Conservation (phyloP, 2,888 invertebrate species). For the Tribolium freemani region DNA sequence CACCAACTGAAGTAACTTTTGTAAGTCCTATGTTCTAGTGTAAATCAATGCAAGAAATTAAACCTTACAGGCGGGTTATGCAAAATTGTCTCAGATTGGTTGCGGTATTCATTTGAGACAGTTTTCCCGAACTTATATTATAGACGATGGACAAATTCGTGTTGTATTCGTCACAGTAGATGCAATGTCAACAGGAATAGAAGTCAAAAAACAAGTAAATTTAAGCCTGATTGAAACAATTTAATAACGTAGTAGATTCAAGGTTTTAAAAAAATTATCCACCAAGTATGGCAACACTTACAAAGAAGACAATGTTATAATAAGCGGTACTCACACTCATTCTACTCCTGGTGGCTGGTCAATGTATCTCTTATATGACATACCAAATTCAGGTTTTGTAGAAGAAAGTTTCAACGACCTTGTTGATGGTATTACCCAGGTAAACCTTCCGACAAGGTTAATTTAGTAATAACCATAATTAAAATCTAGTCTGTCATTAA, state of each 20-base stretch:
- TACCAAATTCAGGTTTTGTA: constrained; percentile 89
- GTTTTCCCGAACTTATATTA: constrained; percentile 88
- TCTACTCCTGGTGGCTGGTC: constrained; percentile 90
- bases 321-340: constrained; percentile 94
- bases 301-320: constrained; percentile 83
- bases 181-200: constrained; percentile 74
- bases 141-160: constrained; percentile 76
- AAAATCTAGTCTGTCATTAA: constrained; percentile 80
- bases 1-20: constrained; percentile 89
- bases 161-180: constrained; percentile 89
- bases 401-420: constrained; percentile 78
- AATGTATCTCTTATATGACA: constrained; percentile 89
- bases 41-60: no score
- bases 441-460: constrained; percentile 58
- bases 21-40: constrained; percentile 69
- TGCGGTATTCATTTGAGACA: constrained; percentile 89
- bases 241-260: neutral
- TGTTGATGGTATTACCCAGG: constrained; percentile 78
- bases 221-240: neutral
- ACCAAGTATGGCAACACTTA: constrained; percentile 76
- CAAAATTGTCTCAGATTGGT: constrained; percentile 85
- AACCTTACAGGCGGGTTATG: constrained; percentile 71
- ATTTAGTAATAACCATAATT: neutral
- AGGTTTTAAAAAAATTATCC: neutral
- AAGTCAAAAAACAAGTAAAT: neutral